Evolutionary conservation across 1,140 invertebrate genomes (phyloP).

Genomic region (Stegodyphus dumicola): DNA sequence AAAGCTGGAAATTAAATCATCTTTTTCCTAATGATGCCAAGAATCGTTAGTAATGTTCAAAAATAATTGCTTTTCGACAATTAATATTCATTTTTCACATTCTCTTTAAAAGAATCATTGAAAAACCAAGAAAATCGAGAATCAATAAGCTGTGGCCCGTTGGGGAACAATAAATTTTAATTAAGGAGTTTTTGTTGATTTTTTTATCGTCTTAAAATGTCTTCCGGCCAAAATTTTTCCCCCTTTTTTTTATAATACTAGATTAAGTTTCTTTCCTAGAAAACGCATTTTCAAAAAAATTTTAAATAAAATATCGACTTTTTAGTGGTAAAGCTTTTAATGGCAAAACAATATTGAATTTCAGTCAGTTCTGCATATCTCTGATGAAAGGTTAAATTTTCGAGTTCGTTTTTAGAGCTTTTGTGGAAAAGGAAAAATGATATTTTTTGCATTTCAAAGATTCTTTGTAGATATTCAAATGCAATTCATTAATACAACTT

Average conservation of each 20-base stretch:
- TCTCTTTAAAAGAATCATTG: background rate
- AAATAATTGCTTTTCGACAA: constrained; percentile 25
- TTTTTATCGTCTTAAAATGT: background rate
- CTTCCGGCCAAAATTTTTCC: background rate
- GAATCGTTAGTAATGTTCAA: constrained; percentile 12
- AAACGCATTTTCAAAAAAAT: background rate
- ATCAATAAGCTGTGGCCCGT: background rate
- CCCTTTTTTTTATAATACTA: too few relatives aligned
- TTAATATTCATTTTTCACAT: constrained; percentile 33
- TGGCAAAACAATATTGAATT: background rate
- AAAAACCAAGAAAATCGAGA: constrained; percentile 1
- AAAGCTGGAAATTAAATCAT: constrained; percentile 11
- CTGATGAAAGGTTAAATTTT: background rate
- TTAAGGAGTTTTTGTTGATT: background rate
- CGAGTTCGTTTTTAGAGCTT: background rate
- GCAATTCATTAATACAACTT: too few relatives aligned
- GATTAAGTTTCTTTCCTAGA: background rate
- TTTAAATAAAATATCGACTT: background rate
- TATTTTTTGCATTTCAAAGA: too few relatives aligned
- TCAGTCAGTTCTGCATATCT: background rate
- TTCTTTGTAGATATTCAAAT: too few relatives aligned
- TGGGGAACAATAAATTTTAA: constrained; percentile 1
- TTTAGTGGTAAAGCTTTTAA: background rate
- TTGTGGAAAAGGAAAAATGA: too few relatives aligned
- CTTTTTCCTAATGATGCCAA: constrained; percentile 7